Evolutionary conservation across 1,140 invertebrate genomes (phyloP).

Genomic region (Drosophila mayri): DNA sequence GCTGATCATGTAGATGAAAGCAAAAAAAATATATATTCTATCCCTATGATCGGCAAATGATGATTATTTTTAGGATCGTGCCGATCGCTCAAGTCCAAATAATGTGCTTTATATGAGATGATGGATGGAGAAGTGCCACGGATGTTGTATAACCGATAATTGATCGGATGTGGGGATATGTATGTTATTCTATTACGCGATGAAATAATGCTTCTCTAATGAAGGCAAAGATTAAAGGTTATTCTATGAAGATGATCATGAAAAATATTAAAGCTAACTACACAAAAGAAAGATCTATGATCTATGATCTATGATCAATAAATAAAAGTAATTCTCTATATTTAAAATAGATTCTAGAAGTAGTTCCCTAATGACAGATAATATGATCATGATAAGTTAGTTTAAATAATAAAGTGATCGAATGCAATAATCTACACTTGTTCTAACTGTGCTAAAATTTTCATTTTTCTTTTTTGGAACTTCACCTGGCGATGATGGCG

Average conservation of each 20-base stretch:
- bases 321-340: not conserved
- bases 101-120: conserved; percentile 1
- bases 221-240: not conserved
- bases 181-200: not conserved
- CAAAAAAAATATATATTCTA: not conserved
- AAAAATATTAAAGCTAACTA: not conserved
- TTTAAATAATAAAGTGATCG: conserved; percentile 13
- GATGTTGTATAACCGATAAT: conserved; percentile 32
- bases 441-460: conserved; percentile 49
- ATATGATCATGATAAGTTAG: not conserved
- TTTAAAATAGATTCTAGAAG: not conserved
- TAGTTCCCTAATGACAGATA: no score
- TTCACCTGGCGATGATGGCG: conserved; percentile 86
- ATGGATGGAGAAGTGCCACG: conserved; percentile 13
- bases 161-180: conserved; percentile 3
- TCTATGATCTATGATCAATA: not conserved
- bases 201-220: not conserved
- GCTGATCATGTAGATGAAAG: conserved; percentile 17
- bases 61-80: conserved; percentile 17
- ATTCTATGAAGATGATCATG: not conserved
- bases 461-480: conserved; percentile 35
- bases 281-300: not conserved
- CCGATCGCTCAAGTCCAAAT: conserved; percentile 14
- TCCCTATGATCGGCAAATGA: conserved; percentile 5
- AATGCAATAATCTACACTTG: conserved; percentile 6